A percentile compares a stretch with the other conserved stretches of the same genome.
phyloP scores from a whole-genome alignment of 2,888 invertebrate genomes.

The Aleiodes testaceus region DNA sequence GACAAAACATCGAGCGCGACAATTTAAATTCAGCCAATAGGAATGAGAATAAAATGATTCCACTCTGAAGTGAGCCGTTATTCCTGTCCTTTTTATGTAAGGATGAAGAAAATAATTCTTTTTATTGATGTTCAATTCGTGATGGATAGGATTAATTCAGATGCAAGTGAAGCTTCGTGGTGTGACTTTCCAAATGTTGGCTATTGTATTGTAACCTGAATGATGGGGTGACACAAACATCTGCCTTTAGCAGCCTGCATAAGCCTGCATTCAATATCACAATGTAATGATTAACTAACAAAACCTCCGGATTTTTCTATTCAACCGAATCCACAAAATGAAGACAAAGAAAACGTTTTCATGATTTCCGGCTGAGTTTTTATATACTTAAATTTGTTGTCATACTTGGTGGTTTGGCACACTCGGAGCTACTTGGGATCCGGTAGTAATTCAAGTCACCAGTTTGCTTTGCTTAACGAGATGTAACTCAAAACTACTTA shows the following conservation, averaged over 20 bases:
- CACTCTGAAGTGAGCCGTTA: no score
- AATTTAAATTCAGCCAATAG: no score
- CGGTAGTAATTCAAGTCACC: constrained; percentile 52
- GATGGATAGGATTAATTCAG: no score
- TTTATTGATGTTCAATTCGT: no score
- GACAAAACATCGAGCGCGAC: no score
- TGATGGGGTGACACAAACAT: no score
- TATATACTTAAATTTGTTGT: neutral
- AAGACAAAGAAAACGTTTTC: neutral
- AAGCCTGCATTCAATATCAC: neutral
- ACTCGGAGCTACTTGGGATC: constrained; percentile 38
- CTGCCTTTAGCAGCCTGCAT: neutral
- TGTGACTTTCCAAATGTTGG: no score
- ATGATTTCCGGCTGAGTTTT: constrained; percentile 4
- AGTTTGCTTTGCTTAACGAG: constrained; percentile 52
- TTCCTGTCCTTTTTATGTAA: no score
- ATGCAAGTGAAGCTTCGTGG: no score
- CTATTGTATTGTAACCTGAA: no score
- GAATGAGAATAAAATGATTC: no score
- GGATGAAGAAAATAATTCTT: no score
- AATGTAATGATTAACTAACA: neutral
- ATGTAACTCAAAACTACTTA: constrained; percentile 56
- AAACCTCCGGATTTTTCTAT: neutral
- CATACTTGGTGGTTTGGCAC: neutral
- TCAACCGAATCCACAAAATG: neutral